Evolutionary conservation across 92 coral and sea anemone species (phyloP).

Genomic region (Phenganax subtilis): DNA sequence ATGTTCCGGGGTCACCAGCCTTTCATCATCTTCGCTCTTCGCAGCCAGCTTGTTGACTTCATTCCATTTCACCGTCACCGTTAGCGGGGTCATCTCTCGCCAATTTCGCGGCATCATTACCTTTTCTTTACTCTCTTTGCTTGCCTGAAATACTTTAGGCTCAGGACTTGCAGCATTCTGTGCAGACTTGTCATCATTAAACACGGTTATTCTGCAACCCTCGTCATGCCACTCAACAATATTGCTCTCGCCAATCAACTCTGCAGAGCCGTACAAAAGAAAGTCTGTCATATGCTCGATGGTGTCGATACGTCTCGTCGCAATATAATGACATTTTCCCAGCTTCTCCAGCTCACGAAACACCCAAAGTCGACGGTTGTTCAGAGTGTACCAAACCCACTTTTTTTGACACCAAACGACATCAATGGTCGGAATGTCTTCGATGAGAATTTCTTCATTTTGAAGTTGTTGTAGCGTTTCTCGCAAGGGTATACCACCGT

Average conservation of each 20-base stretch:
- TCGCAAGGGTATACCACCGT: conserved; percentile 70
- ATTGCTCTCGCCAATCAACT: conserved; percentile 44
- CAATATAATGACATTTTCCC: conserved; percentile 60
- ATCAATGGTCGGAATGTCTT: conserved; percentile 74
- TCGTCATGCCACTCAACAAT: conserved; percentile 36
- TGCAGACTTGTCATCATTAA: background rate
- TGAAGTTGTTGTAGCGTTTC: conserved; percentile 76
- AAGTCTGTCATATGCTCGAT: conserved; percentile 64
- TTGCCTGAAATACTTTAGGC: background rate
- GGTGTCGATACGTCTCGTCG: conserved; percentile 71
- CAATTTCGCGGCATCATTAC: background rate
- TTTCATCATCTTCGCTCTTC: background rate
- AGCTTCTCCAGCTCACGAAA: conserved; percentile 78
- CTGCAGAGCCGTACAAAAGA: conserved; percentile 74
- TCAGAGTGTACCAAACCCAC: conserved; percentile 89
- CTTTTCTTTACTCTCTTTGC: background rate
- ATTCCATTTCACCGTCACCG: conserved; percentile 25
- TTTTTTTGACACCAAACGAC: conserved; percentile 81
- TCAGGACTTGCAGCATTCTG: background rate
- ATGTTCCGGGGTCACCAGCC: background rate
- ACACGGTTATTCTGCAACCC: conserved; percentile 29
- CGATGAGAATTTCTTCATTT: conserved; percentile 72
- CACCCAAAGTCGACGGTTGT: conserved; percentile 91
- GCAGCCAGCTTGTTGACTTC: background rate
- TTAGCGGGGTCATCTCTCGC: conserved; percentile 30